Conservation (phyloP, 1,140 invertebrate genomes). For the Aphaenogaster ashmeadi region DNA sequence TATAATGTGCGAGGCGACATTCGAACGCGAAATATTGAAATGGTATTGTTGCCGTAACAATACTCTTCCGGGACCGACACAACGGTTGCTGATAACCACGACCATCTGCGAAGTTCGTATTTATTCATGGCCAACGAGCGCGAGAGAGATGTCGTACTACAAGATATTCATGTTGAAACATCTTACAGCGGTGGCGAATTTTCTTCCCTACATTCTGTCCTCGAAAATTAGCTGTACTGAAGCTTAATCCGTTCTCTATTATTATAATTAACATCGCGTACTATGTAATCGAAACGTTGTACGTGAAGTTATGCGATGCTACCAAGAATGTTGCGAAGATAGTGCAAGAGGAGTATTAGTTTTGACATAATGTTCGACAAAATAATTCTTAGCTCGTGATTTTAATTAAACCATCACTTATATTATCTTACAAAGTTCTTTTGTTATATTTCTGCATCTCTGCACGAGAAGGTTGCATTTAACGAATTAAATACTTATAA, state of each 20-base stretch:
- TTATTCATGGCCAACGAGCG: constrained; percentile 44
- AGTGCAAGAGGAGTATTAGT: background rate
- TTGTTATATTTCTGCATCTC: background rate
- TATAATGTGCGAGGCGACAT: constrained; percentile 30
- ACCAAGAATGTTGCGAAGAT: background rate
- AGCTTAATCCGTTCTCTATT: constrained; percentile 21
- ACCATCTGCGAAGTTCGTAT: constrained; percentile 39
- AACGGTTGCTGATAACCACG: constrained; percentile 60
- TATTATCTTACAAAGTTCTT: background rate
- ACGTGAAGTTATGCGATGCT: background rate
- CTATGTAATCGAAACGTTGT: background rate
- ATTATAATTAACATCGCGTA: constrained; percentile 21
- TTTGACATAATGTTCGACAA: background rate
- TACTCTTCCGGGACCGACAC: constrained; percentile 37
- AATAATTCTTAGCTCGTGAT: background rate
- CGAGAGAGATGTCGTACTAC: constrained; percentile 1
- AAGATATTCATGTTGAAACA: constrained; percentile 30
- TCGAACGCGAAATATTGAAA: constrained; percentile 59
- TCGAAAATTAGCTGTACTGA: constrained; percentile 28
- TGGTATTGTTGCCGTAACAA: constrained; percentile 68
- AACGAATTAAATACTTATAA: background rate
- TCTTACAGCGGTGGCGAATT: background rate
- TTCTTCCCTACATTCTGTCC: constrained; percentile 2
- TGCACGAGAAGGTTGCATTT: background rate
- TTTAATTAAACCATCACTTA: background rate